phyloP scores from a whole-genome alignment of 2,113 vertebrate species.

The Pluvianellus socialis region DNA sequence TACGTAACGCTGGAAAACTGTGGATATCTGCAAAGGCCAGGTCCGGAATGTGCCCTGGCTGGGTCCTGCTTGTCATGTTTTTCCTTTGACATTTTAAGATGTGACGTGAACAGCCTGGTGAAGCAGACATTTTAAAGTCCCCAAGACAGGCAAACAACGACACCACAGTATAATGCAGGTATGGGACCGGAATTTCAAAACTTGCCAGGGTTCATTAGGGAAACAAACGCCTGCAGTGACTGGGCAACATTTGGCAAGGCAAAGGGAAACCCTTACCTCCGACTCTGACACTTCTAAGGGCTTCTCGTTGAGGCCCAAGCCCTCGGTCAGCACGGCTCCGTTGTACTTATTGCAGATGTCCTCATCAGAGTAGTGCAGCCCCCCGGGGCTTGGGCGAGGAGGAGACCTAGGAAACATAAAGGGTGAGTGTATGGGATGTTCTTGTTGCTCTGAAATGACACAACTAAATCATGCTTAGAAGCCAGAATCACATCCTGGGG shows the following conservation, averaged over 20 bases:
- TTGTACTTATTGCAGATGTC: conserved; percentile 95
- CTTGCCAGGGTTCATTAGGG: not conserved
- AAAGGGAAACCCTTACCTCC: conserved; percentile 76
- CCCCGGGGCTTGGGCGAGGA: conserved; percentile 91
- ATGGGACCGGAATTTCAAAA: not conserved
- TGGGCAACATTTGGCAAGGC: not conserved
- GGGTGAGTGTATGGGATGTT: too few relatives aligned
- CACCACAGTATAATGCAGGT: not conserved
- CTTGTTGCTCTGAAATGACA: not conserved
- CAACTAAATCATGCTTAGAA: not conserved
- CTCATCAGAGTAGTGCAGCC: conserved; percentile 93
- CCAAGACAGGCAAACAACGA: not conserved
- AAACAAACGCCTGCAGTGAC: not conserved
- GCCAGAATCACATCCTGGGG: not conserved
- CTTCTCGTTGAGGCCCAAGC: conserved; percentile 86
- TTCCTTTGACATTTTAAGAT: not conserved
- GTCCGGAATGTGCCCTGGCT: not conserved
- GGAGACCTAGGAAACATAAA: conserved; percentile 80
- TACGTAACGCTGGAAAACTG: not conserved
- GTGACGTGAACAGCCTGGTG: not conserved
- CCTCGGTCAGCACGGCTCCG: conserved; percentile 84
- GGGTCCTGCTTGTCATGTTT: not conserved
- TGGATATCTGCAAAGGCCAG: not conserved
- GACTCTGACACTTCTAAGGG: conserved; percentile 88
- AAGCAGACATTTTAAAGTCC: not conserved